A percentile compares a stretch with the other conserved stretches of the same genome.
These are phyloP conservation scores for Catharus minimus DNA, from an alignment of 2,113 vertebrate species.

Conservation along the genomic window DNA sequence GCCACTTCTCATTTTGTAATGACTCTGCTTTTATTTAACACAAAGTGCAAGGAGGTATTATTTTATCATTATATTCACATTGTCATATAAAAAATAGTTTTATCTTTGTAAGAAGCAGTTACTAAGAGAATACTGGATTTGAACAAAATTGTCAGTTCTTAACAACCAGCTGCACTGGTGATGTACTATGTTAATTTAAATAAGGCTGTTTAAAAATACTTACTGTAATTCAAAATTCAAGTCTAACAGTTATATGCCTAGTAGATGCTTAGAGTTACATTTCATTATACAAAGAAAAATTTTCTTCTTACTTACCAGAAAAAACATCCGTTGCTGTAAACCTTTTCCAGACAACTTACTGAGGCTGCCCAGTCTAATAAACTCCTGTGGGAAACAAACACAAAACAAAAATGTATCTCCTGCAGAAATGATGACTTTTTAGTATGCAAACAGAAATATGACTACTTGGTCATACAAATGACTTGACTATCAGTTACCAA, in stretches of 20 bases:
- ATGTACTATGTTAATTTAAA: background rate
- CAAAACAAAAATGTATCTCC: background rate
- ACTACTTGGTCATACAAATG: background rate
- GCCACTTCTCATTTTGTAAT: background rate
- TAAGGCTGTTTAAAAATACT: background rate
- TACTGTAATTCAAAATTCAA: background rate
- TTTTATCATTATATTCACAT: background rate
- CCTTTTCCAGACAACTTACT: conserved; percentile 98
- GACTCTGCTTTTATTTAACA: background rate
- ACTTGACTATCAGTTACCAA: background rate
- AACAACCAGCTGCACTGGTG: background rate
- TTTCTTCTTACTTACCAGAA: conserved; percentile 83
- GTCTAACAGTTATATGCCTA: background rate
- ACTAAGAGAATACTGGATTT: background rate
- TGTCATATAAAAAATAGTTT: background rate
- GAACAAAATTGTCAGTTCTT: background rate
- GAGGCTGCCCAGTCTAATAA: conserved; percentile 96
- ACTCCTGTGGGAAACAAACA: conserved; percentile 81
- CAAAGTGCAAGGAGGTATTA: background rate
- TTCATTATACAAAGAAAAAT: background rate
- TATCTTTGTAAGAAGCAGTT: background rate
- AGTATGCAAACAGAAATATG: background rate
- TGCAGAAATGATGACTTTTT: background rate
- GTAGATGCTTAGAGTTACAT: background rate
- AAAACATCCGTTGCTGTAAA: conserved; percentile 98